phyloP scores from a whole-genome alignment of 2,888 invertebrate species.

The Cheilosia soror region DNA sequence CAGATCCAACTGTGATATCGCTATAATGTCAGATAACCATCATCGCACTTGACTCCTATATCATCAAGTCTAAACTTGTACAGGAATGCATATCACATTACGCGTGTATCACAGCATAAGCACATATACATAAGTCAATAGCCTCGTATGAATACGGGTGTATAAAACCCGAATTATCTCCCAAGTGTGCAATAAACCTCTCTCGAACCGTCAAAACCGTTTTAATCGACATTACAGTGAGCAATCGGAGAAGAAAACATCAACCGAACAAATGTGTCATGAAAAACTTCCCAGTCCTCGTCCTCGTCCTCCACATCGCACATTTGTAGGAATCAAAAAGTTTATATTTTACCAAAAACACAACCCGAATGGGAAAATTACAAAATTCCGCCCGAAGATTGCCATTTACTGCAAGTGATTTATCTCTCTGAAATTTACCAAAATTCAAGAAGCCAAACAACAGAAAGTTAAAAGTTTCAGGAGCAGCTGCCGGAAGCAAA shows the following conservation, averaged over 20 bases:
- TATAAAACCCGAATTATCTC: slow-evolving; percentile 10
- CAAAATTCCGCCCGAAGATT: slow-evolving; percentile 54
- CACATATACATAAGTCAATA: no score
- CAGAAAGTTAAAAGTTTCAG: slow-evolving; percentile 70
- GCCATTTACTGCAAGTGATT: slow-evolving; percentile 74
- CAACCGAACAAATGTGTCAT: slow-evolving; percentile 41
- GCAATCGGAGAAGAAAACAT: slow-evolving; percentile 36
- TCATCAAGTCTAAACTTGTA: no score
- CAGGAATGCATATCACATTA: no score
- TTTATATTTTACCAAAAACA: slow-evolving; percentile 53
- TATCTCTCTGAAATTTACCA: slow-evolving; percentile 61
- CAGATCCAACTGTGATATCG: no score
- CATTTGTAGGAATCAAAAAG: slow-evolving; percentile 39
- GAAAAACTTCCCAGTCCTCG: slow-evolving; percentile 34
- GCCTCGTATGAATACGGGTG: not conserved
- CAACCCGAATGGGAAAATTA: slow-evolving; percentile 53
- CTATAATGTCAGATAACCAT: no score
- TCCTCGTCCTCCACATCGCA: not conserved
- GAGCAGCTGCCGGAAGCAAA: slow-evolving; percentile 69
- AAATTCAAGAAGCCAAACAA: slow-evolving; percentile 69
- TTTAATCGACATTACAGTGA: slow-evolving; percentile 29
- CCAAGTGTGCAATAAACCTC: slow-evolving; percentile 61
- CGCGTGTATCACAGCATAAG: no score
- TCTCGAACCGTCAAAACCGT: slow-evolving; percentile 17
- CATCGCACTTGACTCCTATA: no score